Evolutionary conservation across 2,797 vertebrate species (phyloP), one percentile per base, ranked within the genome.

Genomic region (Apogon talboti): DNA sequence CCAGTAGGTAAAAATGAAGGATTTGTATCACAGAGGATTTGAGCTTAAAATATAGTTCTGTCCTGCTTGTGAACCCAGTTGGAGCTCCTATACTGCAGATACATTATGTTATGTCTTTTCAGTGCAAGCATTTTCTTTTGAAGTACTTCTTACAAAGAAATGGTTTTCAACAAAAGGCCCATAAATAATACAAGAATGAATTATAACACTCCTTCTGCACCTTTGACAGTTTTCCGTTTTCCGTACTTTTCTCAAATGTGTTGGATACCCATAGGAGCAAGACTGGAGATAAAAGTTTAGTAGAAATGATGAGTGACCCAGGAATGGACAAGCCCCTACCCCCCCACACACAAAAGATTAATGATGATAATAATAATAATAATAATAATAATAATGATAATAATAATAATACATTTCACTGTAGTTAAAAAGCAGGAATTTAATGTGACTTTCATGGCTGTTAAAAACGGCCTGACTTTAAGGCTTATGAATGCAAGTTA

Each of bases 61-160:
- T 84, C 84, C 89, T 48, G 48, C 55, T 86, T 76, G 64, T 90
- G 86, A 90, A 83, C 87, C 69, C 65, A 3, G 43, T 56, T 55
- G 64, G 72, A 75, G 61, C 57, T 49, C 53, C 41, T 44, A 33
- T 44, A 13, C 14, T 33, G 21, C 33, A 13, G 55, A 46, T 52
- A 73, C 59, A 40, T 80, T 71, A 66, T 73, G 49, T 59, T 43
- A 40, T 57, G 59, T 71, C 69, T 75, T 62, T 73, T 51, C 58
- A 21, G 56, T 68, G 72, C 50, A 60, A 61, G 19, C 61, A 65
- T 59, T 78, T 47, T 67, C 70, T 73, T 87, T 86, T 87, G 76
- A 89, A 84, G 68, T 79, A 9, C 56, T 16, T 75, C 41, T 47
- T 56, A 14, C 47, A 47, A 78, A 66, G 56, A 69, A 75, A 65